phyloP scores from a whole-genome alignment of 2,888 invertebrate species.

The Drosophila stalkeri region DNA sequence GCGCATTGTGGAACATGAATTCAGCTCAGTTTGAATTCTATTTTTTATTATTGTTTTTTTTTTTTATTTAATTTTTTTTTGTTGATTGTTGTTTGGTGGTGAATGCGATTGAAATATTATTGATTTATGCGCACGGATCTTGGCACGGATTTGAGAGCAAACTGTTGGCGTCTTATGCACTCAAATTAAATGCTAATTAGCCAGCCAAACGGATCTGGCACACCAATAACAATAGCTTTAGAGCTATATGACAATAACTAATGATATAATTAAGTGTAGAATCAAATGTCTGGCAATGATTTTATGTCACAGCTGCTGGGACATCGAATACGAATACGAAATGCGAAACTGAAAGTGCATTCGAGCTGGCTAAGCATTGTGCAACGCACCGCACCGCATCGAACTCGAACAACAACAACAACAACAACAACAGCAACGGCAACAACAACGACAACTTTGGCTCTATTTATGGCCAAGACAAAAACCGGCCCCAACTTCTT shows the following conservation, averaged over 20 bases:
- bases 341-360: slow-evolving; percentile 65
- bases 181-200: slow-evolving; percentile 71
- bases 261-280: slow-evolving; percentile 64
- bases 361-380: slow-evolving; percentile 61
- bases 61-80: slow-evolving; percentile 2
- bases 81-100: slow-evolving; percentile 5
- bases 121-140: slow-evolving; percentile 74
- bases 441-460: slow-evolving; percentile 37
- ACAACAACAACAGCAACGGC: slow-evolving; percentile 11
- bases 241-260: slow-evolving; percentile 35
- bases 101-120: slow-evolving; percentile 55
- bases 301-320: slow-evolving; percentile 35
- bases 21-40: slow-evolving; percentile 26
- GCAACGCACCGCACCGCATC: slow-evolving; percentile 67
- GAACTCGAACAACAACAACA: slow-evolving; percentile 40
- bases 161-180: slow-evolving; percentile 39
- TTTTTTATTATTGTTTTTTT: background rate
- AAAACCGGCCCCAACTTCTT: slow-evolving; percentile 77
- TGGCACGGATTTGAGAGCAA: slow-evolving; percentile 52
- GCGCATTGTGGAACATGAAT: slow-evolving; percentile 33
- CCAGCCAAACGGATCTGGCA: slow-evolving; percentile 67
- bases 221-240: slow-evolving; percentile 2
- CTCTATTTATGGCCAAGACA: slow-evolving; percentile 74
- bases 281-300: slow-evolving; percentile 39
- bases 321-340: slow-evolving; percentile 31